Evolutionary conservation across 2,113 vertebrate species (phyloP), one percentile per base, ranked within the genome.

Genomic region (Pluvianellus socialis): DNA sequence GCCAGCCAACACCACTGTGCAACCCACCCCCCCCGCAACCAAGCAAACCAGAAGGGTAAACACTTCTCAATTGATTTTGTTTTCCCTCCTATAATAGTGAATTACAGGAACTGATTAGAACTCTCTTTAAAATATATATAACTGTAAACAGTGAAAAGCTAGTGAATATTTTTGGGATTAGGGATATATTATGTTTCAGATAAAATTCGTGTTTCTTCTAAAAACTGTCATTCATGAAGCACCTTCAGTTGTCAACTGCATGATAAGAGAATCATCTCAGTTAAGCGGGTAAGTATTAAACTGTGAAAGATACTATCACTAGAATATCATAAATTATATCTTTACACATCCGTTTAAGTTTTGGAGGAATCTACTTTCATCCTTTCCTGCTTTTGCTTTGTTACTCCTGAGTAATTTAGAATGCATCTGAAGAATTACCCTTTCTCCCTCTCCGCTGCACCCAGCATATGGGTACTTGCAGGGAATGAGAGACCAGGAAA

Each of bases 201-300:
- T 91, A 58, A 23, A 73, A 75, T 47, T 91, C 1, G 33, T 32
- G 2, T 56, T 40, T 96, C 77, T 84, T 63, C 49, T 79, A 63
- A 27, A 68, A 91, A 80, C 61, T 84, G 35, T 87, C 72, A 80
- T 97, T 96, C 71, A 74, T 28, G 30, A 83, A 53, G 6, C 66
- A 77, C 26, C 35, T 86, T 91, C 52, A 32, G 8, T 76, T 95
- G 47, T 83, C 68, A 91, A 40, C 42, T 93, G 56, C 72, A 32
- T 94, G 82, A 82, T 82, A 85, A 90, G 52, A 56, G 26, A 65
- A 40, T 73, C 6, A 23, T 68, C 9, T 86, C 52, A 58, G 27
- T 88, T 96, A 95, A 92, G 38, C n/a, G 38, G 32, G 12, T 19
- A 26, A 66, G 26, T 95, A 96, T 92, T 92, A 83, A 96, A 96